Conservation (phyloP, 2,888 invertebrate species). For the Machimus rusticus region DNA sequence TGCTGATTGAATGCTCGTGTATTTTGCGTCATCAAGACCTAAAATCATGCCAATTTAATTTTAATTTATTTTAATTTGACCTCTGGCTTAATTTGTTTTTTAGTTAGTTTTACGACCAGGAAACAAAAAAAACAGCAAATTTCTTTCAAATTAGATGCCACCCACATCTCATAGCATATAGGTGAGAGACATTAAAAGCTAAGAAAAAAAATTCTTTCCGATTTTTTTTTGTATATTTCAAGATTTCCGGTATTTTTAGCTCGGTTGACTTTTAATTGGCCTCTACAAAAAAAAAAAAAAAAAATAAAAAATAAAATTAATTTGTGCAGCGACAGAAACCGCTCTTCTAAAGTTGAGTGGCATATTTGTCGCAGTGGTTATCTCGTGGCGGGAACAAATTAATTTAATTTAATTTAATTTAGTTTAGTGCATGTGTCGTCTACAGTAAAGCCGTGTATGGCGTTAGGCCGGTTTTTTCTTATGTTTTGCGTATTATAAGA, state of each 20-base stretch:
- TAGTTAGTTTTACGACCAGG: neutral
- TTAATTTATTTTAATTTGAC: neutral
- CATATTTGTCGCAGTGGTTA: neutral
- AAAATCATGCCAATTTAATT: neutral
- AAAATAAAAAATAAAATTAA: neutral
- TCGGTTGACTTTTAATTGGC: conserved; percentile 1
- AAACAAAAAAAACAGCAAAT: neutral
- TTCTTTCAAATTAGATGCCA: neutral
- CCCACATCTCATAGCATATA: neutral
- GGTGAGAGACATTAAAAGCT: neutral
- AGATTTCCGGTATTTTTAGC: neutral
- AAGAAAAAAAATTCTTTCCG: neutral
- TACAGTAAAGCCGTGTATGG: neutral
- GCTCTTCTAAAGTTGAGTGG: neutral
- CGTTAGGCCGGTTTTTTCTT: too few relatives aligned
- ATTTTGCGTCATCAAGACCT: too few relatives aligned
- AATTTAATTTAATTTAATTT: neutral
- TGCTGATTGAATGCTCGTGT: too few relatives aligned
- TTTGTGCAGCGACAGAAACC: neutral
- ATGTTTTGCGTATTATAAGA: neutral
- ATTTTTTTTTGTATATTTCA: neutral
- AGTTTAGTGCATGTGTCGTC: neutral
- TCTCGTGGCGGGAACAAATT: neutral
- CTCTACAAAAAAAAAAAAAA: neutral
- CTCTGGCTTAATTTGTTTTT: neutral